phyloP scores from a whole-genome alignment of 2,888 invertebrate genomes.

The Luffia ferchaultella region DNA sequence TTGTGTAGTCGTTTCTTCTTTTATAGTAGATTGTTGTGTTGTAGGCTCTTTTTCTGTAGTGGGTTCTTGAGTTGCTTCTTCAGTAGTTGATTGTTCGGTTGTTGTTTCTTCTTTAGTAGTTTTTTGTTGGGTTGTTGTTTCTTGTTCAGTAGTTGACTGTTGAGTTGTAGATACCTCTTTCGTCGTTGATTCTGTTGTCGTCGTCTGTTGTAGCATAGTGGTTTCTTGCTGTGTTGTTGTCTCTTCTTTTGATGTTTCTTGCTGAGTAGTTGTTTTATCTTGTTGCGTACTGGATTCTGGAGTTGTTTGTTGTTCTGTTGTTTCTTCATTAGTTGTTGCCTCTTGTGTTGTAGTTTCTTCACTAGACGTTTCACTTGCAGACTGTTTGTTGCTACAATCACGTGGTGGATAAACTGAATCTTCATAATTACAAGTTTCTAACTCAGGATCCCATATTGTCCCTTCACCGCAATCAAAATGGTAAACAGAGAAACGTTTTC shows the following conservation, averaged over 20 bases:
- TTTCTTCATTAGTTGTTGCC: conserved; percentile 15
- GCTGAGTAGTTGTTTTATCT: conserved; percentile 15
- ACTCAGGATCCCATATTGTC: conserved; percentile 75
- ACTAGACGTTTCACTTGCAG: conserved; percentile 25
- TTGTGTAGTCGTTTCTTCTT: conserved; percentile 18
- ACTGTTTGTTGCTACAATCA: conserved; percentile 39
- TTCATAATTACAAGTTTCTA: conserved; percentile 73
- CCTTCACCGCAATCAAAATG: conserved; percentile 74
- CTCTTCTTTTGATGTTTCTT: conserved; percentile 17
- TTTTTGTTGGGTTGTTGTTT: conserved; percentile 14
- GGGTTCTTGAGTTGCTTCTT: conserved; percentile 18
- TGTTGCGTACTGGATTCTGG: conserved; percentile 12
- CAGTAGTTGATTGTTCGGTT: conserved; percentile 17
- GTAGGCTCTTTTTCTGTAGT: conserved; percentile 7
- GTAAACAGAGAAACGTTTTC: conserved; percentile 66
- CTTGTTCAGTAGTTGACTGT: conserved; percentile 13
- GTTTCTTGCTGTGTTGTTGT: conserved; percentile 15
- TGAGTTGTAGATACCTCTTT: conserved; percentile 17
- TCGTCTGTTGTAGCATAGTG: conserved; percentile 10
- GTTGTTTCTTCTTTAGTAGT: conserved; percentile 15
- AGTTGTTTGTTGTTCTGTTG: conserved; percentile 20
- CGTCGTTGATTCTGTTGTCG: conserved; percentile 16
- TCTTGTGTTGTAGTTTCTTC: conserved; percentile 15
- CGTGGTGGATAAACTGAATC: conserved; percentile 70
- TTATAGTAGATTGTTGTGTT: conserved; percentile 19